Conservation (phyloP, 2,797 vertebrate genomes). For the Setipinna tenuifilis region DNA sequence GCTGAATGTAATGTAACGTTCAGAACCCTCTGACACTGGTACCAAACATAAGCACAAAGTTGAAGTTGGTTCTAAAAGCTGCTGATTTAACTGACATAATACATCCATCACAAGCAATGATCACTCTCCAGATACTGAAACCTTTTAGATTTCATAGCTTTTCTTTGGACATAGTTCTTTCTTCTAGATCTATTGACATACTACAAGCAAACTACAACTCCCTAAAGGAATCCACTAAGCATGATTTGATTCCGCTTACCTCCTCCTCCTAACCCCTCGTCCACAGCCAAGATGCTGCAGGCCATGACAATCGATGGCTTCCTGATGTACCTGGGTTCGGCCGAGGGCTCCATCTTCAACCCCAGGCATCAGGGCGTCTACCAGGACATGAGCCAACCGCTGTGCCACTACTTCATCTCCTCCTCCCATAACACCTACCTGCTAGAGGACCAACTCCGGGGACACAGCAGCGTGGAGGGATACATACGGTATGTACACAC, state of each 20-base stretch:
- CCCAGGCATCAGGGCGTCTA: conserved; percentile 75
- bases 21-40: conserved; percentile 70
- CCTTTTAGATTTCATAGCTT: not conserved
- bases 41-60: not conserved
- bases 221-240: not conserved
- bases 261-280: not conserved
- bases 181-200: not conserved
- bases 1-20: too few relatives aligned
- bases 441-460: conserved; percentile 86
- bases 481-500: conserved; percentile 73
- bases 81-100: not conserved
- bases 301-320: conserved; percentile 87
- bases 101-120: not conserved
- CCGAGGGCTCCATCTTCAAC: conserved; percentile 86
- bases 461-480: conserved; percentile 83
- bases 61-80: too few relatives aligned
- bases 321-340: conserved; percentile 84
- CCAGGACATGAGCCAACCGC: conserved; percentile 86
- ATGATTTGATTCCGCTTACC: too few relatives aligned
- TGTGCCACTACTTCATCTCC: conserved; percentile 88
- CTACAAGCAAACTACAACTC: not conserved
- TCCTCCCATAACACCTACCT: conserved; percentile 86
- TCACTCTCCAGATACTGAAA: not conserved
- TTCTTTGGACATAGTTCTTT: not conserved
- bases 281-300: conserved; percentile 83